phyloP scores from a whole-genome alignment of 2,797 vertebrate species.

The Chiroxiphia lanceolata region DNA sequence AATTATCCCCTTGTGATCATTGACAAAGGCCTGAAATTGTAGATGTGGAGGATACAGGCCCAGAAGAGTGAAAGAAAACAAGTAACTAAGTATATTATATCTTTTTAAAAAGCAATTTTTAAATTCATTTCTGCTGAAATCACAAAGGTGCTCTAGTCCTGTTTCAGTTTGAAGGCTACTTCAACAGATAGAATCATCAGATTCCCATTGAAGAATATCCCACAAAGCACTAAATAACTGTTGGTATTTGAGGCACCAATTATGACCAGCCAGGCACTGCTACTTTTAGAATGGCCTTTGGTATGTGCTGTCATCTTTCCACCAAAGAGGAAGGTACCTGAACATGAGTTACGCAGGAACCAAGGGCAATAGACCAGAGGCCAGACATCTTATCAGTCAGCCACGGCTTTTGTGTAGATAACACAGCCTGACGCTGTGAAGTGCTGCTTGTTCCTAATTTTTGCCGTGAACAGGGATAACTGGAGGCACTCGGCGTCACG shows the following conservation, averaged over 20 bases:
- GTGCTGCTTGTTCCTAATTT: neutral
- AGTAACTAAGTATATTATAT: neutral
- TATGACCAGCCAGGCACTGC: neutral
- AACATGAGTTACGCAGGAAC: fast-evolving
- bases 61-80: neutral
- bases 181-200: neutral
- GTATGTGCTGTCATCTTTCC: neutral
- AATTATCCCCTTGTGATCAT: neutral
- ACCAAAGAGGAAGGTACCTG: neutral
- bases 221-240: neutral
- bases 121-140: neutral
- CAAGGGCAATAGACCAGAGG: neutral
- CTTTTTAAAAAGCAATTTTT: neutral
- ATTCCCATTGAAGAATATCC: neutral
- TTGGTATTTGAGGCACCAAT: neutral
- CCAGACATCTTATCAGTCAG: neutral
- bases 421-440: neutral
- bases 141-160: neutral
- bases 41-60: neutral
- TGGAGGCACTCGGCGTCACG: fast-evolving
- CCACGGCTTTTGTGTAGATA: neutral
- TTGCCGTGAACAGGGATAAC: neutral
- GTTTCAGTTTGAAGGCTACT: neutral
- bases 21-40: neutral
- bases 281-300: neutral